phyloP scores from a whole-genome alignment of 2,888 invertebrate species.

The Idaea biselata region DNA sequence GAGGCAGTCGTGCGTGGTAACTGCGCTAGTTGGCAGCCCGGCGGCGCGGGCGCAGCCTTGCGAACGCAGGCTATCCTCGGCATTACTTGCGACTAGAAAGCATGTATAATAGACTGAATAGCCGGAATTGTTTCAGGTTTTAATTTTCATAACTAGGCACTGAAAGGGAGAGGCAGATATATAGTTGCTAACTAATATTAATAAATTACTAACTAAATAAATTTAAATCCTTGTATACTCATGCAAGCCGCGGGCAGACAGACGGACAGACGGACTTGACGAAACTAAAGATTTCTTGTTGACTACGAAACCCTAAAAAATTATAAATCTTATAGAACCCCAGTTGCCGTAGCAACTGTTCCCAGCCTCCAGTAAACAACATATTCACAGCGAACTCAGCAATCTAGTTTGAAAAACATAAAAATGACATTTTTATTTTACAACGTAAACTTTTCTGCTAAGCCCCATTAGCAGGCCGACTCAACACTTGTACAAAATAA shows the following conservation, averaged over 20 bases:
- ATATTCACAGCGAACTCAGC: neutral
- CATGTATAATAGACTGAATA: neutral
- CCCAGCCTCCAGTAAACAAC: neutral
- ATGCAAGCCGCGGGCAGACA: too few relatives aligned
- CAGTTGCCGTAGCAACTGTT: too few relatives aligned
- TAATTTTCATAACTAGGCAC: neutral
- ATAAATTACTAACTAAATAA: too few relatives aligned
- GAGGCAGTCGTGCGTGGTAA: constrained; percentile 56
- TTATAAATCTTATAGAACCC: too few relatives aligned
- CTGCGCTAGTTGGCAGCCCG: constrained; percentile 44
- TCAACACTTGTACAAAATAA: neutral
- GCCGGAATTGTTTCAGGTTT: neutral
- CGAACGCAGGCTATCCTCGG: constrained; percentile 4
- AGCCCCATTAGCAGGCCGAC: neutral
- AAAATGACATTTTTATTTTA: neutral
- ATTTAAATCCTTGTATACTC: too few relatives aligned
- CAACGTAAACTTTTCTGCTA: neutral
- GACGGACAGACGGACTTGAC: too few relatives aligned
- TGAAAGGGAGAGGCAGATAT: too few relatives aligned
- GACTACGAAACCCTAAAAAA: too few relatives aligned
- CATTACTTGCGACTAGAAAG: constrained; percentile 23
- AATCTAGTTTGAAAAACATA: neutral
- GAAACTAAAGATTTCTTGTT: too few relatives aligned
- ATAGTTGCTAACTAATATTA: too few relatives aligned
- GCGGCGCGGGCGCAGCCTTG: constrained; percentile 21